Percentiles rank a stretch among this genome's conserved stretches.
phyloP scores from a whole-genome alignment of 2,113 vertebrate genomes.

The Aramus guarauna region DNA sequence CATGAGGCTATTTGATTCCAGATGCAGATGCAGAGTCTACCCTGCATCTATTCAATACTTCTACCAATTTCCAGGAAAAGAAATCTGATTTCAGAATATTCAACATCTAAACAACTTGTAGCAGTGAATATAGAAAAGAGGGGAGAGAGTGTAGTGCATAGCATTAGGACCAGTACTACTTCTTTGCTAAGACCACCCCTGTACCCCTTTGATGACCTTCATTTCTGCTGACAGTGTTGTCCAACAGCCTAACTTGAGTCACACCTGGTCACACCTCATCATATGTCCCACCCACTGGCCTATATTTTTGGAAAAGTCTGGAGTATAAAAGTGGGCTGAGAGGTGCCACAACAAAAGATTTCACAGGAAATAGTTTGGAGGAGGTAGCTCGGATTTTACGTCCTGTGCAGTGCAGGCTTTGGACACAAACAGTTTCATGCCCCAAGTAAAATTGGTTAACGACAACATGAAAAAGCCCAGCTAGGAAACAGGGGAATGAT shows the following conservation, averaged over 20 bases:
- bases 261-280: background rate
- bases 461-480: background rate
- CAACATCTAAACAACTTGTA: background rate
- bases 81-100: background rate
- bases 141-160: background rate
- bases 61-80: background rate
- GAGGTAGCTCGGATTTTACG: background rate
- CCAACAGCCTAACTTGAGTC: background rate
- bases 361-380: background rate
- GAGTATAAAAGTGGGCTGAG: background rate
- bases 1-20: background rate
- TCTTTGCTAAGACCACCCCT: background rate
- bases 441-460: background rate
- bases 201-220: background rate
- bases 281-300: fast-evolving
- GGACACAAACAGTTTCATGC: background rate
- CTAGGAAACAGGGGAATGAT: background rate
- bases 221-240: background rate
- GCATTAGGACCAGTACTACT: background rate
- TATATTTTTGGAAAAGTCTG: background rate
- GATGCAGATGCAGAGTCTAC: background rate
- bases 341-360: background rate
- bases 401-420: background rate
- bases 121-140: background rate
- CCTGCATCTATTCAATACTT: background rate